Evolutionary conservation across 2,888 invertebrate genomes (phyloP), one percentile per base, ranked within the genome.

Genomic region (Ephialtes manifestator): DNA sequence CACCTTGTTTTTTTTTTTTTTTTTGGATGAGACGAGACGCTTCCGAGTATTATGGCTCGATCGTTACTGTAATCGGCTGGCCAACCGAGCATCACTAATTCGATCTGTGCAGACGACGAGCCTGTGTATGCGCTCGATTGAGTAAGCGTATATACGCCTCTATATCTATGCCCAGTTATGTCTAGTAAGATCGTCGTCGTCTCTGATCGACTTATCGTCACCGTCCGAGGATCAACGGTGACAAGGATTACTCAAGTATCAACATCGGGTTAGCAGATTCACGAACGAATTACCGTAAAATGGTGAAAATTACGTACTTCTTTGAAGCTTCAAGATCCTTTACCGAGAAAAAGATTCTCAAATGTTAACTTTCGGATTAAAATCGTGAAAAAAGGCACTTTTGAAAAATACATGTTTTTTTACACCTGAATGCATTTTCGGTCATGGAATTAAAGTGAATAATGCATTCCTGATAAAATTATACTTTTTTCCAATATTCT

Each of bases 41-140:
- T 76, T 53, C 82, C 75, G 76, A 84, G 77, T 84, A 83, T 88
- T 86, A 85, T 76, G 67, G n/a, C 46, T 75, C 81, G 81, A 86
- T 86, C 86, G 83, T 87, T 86, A 81, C 87, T 74, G 85, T 87
- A 87, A 88, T 88, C 87, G 87, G 84, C 75, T 74, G 67, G 67
- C 82, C 87, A 53, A 77, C 75, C 78, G 82, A 86, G 83, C 84
- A 68, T 74, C 65, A 80, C 85, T 78, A 84, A 83, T 81, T 83
- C 85, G 87, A 90, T 87, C 79, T 81, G 70, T 84, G 86, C 84
- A 87, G 67, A 86, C 31, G 58, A 86, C 31, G 67, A 51, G 81
- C 55, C 67, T 48, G 84, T 80, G 46, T 43, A 80, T 10, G 60
- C 72, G 81, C 67, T 81, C 60, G 60, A 75, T 63, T 39, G 68